A percentile compares a stretch with the other conserved stretches of the same genome.
Conservation (phyloP, 2,113 vertebrate species). For the Clarias batrachus region DNA sequence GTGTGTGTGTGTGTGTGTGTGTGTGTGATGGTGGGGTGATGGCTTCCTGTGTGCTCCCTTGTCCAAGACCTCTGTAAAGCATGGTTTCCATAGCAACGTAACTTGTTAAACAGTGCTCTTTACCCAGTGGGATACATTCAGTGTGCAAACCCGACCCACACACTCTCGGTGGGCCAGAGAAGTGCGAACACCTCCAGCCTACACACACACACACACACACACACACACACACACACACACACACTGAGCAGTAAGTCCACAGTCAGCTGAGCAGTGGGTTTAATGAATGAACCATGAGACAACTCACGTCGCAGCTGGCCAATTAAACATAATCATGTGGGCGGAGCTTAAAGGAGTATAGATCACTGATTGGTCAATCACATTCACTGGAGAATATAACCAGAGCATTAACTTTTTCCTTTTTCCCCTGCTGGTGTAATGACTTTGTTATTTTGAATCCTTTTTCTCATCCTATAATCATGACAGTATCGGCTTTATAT, state of each 20-base stretch:
- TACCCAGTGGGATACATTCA: background rate
- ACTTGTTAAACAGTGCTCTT: background rate
- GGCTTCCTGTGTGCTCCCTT: background rate
- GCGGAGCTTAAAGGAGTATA: background rate
- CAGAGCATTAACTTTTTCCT: background rate
- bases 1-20: background rate
- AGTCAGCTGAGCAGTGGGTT: background rate
- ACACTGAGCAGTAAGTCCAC: background rate
- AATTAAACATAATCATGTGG: background rate
- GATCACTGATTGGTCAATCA: background rate
- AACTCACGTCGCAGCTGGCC: background rate
- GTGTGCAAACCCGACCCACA: background rate
- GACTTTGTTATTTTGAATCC: background rate
- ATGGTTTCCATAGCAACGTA: slow-evolving; percentile 4
- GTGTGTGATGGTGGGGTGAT: background rate
- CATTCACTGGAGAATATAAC: background rate
- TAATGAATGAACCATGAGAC: background rate
- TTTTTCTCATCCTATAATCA: background rate
- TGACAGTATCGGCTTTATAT: background rate
- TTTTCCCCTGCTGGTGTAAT: background rate
- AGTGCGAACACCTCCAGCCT: background rate
- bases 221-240: slow-evolving; percentile 1
- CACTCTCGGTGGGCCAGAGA: background rate
- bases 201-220: background rate
- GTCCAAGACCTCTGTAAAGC: slow-evolving; percentile 7